These are phyloP conservation scores for Chrysomela aeneicollis DNA, from an alignment of 2,888 invertebrate species.

Conservation along the genomic window DNA sequence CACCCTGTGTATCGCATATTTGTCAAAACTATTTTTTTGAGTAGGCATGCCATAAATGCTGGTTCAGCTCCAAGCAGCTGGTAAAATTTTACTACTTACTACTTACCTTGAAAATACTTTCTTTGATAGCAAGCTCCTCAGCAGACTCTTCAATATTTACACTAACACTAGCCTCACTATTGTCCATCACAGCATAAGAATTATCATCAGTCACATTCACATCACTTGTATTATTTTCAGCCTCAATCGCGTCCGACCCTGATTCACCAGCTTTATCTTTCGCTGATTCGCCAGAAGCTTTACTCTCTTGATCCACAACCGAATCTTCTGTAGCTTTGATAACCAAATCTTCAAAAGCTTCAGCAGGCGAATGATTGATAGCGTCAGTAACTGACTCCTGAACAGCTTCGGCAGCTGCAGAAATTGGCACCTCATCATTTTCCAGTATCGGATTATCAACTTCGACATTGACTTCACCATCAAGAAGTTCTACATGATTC, in stretches of 20 bases:
- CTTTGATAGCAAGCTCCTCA: conserved; percentile 64
- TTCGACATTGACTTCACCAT: not conserved
- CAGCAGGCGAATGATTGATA: not conserved
- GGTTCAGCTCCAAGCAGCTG: no score
- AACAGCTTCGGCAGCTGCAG: not conserved
- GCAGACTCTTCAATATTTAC: conserved; percentile 42
- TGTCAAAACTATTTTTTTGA: no score
- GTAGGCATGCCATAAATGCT: no score
- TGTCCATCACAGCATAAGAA: conserved; percentile 28
- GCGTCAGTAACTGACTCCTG: not conserved
- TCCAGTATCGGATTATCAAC: not conserved
- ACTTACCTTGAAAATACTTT: conserved; percentile 68
- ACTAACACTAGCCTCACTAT: conserved; percentile 24
- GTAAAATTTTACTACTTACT: no score
- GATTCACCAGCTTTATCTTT: conserved; percentile 9
- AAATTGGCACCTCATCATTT: not conserved
- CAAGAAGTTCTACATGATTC: not conserved
- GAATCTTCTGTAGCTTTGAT: not conserved
- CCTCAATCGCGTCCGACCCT: not conserved
- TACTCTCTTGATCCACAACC: conserved; percentile 16
- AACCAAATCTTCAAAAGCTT: not conserved
- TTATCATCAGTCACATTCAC: conserved; percentile 31
- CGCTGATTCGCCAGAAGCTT: not conserved
- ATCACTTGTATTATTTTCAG: conserved; percentile 18
- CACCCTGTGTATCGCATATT: no score